These are phyloP conservation scores for Prenolepis imparis DNA, from an alignment of 2,888 invertebrate species.

Conservation along the genomic window DNA sequence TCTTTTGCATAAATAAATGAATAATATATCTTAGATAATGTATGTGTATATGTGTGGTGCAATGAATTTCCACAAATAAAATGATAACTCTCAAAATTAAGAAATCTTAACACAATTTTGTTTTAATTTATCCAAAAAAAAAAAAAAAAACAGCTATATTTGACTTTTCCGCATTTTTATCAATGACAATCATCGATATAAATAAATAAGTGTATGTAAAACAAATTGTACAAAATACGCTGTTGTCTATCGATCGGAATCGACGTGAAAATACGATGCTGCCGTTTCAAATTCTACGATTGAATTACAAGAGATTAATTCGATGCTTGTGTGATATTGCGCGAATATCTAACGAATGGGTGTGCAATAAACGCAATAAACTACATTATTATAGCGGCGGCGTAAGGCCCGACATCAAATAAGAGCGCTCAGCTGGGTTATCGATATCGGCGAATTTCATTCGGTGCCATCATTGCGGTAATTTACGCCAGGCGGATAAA, in stretches of 20 bases:
- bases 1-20: neutral
- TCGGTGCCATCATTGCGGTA: conserved; percentile 34
- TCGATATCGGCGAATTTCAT: conserved; percentile 40
- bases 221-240: neutral
- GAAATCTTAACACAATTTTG: neutral
- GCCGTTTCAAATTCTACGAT: conserved; percentile 32
- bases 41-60: neutral
- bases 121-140: conserved; percentile 18
- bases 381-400: neutral
- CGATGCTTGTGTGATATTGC: conserved; percentile 23
- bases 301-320: conserved; percentile 30
- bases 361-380: conserved; percentile 4
- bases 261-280: neutral
- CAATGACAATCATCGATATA: neutral
- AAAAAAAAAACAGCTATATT: neutral
- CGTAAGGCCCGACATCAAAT: neutral
- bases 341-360: conserved; percentile 4
- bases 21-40: neutral
- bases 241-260: neutral
- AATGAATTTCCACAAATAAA: neutral
- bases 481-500: conserved; percentile 54
- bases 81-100: neutral
- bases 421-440: neutral
- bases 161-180: neutral
- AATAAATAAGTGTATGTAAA: neutral